Conservation (phyloP, 2,797 vertebrate genomes). For the Menidia menidia region DNA sequence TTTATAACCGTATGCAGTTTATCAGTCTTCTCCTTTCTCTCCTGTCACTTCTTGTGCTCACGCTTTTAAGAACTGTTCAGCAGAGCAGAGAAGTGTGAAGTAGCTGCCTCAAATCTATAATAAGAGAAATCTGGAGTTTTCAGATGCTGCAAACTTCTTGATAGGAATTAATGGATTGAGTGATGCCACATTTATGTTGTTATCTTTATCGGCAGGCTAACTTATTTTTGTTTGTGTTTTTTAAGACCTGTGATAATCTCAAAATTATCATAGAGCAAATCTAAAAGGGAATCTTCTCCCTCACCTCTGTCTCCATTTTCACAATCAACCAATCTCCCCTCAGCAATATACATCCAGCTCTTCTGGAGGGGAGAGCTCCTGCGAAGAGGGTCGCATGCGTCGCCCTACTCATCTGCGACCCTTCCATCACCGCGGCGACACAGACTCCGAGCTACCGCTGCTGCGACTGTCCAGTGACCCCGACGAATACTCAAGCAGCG, state of each 20-base stretch:
- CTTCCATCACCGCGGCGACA: constrained; percentile 88
- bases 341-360: constrained; percentile 97
- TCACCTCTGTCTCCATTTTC: constrained; percentile 20
- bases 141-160: neutral
- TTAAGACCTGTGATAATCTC: neutral
- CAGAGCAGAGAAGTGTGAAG: neutral
- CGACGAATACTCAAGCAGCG: constrained; percentile 97
- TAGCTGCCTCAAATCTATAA: constrained; percentile 13
- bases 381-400: constrained; percentile 97
- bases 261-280: neutral
- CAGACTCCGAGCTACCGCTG: constrained; percentile 89
- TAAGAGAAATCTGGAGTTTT: constrained; percentile 5
- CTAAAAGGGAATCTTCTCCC: constrained; percentile 36
- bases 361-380: constrained; percentile 98
- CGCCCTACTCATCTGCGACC: constrained; percentile 96
- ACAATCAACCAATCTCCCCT: constrained; percentile 13
- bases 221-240: neutral
- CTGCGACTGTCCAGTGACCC: constrained; percentile 93
- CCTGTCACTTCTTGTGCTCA: constrained; percentile 13
- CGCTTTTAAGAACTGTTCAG: constrained; percentile 14
- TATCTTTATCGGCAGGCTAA: too few species aligned
- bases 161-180: neutral
- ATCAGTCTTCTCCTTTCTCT: constrained; percentile 2
- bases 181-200: neutral
- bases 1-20: neutral